These are phyloP conservation scores for Xiphophorus maculatus DNA, from an alignment of 2,113 vertebrate genomes.

Conservation along the genomic window DNA sequence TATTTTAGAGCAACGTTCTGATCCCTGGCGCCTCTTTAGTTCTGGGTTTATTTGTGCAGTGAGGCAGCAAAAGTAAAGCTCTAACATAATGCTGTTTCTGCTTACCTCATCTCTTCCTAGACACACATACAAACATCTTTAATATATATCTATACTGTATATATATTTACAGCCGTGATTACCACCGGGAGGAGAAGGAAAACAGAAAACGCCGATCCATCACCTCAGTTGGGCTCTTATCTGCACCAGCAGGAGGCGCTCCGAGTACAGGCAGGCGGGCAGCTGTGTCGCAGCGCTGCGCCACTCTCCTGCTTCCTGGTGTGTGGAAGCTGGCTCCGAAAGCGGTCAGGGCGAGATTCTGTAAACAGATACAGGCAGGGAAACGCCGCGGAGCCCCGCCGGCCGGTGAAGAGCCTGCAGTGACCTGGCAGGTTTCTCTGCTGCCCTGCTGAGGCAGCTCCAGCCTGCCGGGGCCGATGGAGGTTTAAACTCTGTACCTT, in stretches of 20 bases:
- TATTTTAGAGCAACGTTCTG: not conserved
- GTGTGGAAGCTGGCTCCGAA: slow-evolving; percentile 23
- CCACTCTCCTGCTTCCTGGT: slow-evolving; percentile 47
- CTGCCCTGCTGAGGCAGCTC: slow-evolving; percentile 16
- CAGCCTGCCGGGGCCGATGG: slow-evolving; percentile 1
- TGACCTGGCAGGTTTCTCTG: slow-evolving; percentile 41
- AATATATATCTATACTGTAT: not conserved
- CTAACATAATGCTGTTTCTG: slow-evolving; percentile 39
- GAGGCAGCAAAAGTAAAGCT: not conserved
- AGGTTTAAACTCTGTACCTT: slow-evolving; percentile 48
- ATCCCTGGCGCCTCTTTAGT: not conserved
- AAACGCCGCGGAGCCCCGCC: slow-evolving; percentile 1
- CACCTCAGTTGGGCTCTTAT: not conserved
- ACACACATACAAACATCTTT: slow-evolving; percentile 16
- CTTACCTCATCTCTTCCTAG: slow-evolving; percentile 44
- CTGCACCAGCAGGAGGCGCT: slow-evolving; percentile 63
- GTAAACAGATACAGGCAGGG: slow-evolving; percentile 43
- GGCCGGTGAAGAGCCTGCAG: slow-evolving; percentile 39
- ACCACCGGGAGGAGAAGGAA: slow-evolving; percentile 2
- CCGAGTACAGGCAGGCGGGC: slow-evolving; percentile 29
- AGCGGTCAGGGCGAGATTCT: slow-evolving; percentile 48
- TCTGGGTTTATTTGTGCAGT: not conserved
- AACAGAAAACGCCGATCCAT: not conserved
- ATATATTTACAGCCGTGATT: slow-evolving; percentile 43
- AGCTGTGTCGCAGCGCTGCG: slow-evolving; percentile 77